Evolutionary conservation across 2,888 invertebrate genomes (phyloP).

Genomic region (Cephus sareptanus): DNA sequence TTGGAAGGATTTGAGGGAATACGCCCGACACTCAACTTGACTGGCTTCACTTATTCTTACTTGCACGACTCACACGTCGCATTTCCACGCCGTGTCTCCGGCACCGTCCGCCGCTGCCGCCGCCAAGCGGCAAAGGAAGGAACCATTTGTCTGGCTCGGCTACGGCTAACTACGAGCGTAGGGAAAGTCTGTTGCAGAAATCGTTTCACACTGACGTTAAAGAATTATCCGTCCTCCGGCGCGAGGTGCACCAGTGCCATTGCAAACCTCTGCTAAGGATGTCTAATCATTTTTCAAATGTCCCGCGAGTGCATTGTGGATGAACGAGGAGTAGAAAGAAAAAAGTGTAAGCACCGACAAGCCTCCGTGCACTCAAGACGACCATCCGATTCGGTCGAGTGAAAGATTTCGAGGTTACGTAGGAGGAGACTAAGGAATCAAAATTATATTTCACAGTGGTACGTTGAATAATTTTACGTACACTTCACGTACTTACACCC

Average conservation of each 20-base stretch:
- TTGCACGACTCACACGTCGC: slow-evolving; percentile 46
- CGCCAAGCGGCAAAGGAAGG: slow-evolving; percentile 28
- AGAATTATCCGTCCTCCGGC: slow-evolving; percentile 27
- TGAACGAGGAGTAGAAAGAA: not conserved
- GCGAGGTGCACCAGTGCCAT: not conserved
- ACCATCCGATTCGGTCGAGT: not conserved
- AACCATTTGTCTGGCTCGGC: slow-evolving; percentile 55
- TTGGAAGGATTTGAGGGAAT: slow-evolving; percentile 43
- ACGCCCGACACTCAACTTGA: slow-evolving; percentile 43
- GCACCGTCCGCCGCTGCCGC: slow-evolving; percentile 13
- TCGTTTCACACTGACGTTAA: slow-evolving; percentile 25
- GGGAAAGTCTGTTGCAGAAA: slow-evolving; percentile 7
- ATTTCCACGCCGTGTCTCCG: slow-evolving; percentile 31
- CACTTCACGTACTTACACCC: not conserved
- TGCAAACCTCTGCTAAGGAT: not conserved
- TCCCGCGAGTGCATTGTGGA: not conserved
- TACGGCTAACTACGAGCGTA: slow-evolving; percentile 36
- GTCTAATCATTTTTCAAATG: not conserved
- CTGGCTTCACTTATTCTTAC: slow-evolving; percentile 54
- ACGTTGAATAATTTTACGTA: not conserved
- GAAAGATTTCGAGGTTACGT: not conserved
- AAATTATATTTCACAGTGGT: too few species aligned
- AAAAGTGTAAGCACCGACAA: not conserved
- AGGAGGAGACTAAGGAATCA: not conserved
- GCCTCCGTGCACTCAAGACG: not conserved